Evolutionary conservation across 2,113 vertebrate genomes (phyloP).

Genomic region (Rattus norvegicus): DNA sequence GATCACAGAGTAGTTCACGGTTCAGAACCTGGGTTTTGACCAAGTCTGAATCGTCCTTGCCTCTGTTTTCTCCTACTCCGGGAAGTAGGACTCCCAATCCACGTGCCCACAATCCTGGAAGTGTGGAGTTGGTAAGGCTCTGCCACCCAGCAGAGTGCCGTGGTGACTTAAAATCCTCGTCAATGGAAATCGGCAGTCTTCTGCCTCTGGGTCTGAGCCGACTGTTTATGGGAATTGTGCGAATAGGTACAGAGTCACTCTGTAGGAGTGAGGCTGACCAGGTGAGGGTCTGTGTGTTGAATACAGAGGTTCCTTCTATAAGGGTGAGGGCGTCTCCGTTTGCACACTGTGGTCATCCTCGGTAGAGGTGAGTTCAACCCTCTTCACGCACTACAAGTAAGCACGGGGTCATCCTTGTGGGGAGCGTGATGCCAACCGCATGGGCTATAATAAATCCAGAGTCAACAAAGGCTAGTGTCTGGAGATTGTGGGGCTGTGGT

Average conservation of each 20-base stretch:
- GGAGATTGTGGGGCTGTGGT: neutral
- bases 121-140: neutral
- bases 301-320: neutral
- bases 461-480: neutral
- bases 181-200: neutral
- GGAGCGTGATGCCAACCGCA: accelerated
- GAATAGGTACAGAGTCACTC: neutral
- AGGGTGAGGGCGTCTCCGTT: neutral
- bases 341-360: neutral
- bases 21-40: neutral
- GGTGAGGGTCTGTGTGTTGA: neutral
- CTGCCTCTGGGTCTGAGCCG: neutral
- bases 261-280: neutral
- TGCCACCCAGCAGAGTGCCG: neutral
- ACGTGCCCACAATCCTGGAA: neutral
- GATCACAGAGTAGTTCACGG: no score
- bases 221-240: neutral
- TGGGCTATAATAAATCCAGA: neutral
- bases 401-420: neutral
- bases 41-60: neutral
- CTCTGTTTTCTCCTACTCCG: neutral
- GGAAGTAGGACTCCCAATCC: no score
- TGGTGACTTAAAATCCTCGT: neutral
- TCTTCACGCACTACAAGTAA: no score
- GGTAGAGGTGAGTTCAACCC: no score